Base-by-base conservation (phyloP, 2,888 invertebrate species). In the Ophraella communa region DNA sequence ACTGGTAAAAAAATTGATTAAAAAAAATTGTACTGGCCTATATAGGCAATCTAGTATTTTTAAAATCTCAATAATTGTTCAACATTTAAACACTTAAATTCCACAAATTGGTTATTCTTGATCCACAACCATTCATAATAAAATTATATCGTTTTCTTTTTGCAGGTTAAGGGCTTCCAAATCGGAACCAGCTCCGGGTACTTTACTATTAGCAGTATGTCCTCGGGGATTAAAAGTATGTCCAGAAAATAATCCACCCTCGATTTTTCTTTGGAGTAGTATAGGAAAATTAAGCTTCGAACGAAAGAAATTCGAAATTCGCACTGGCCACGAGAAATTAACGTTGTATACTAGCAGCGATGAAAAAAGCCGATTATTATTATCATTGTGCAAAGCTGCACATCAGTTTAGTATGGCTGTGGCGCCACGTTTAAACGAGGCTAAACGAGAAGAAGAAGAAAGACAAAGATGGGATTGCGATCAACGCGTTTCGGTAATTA, bases 361-460 rank as follows among this genome's bases (percentile, higher is more conserved):
- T 83, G 94, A 94, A 79, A 96, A 96, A 83, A 95, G 96, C 80
- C 93, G 96, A 84, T 91, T 95, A 81, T 84, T 98, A 67, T 86
- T 79, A 58, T 72, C 76, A 7, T 66, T 79, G 27, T 79, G 79
- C 70, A 77, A 75, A 55, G 93, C 94, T 75, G 96, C 96, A 21
- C 98, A 98, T 84, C 93, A 96, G 83, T 96, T 96, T 83, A 94
- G 95, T 74, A 93, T 97, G 93, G 93, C 93, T 79, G 91, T 96
- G 78, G 91, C 93, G 61, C 91, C 94, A 3, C 88, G 93, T 73
- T 86, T 95, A 58, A 91, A 88, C 79, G 95, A 96, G 82, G 91
- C 93, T 47, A 87, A 90, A 74, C 89, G 89, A 76, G 88, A 91
- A 64, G 94, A 96, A 82, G 93, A 94, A 80, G 94, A 94, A 81